Percentiles rank a stretch among this genome's conserved stretches.
Conservation (phyloP, 2,888 invertebrate genomes). For the Lycophotia porphyrea region DNA sequence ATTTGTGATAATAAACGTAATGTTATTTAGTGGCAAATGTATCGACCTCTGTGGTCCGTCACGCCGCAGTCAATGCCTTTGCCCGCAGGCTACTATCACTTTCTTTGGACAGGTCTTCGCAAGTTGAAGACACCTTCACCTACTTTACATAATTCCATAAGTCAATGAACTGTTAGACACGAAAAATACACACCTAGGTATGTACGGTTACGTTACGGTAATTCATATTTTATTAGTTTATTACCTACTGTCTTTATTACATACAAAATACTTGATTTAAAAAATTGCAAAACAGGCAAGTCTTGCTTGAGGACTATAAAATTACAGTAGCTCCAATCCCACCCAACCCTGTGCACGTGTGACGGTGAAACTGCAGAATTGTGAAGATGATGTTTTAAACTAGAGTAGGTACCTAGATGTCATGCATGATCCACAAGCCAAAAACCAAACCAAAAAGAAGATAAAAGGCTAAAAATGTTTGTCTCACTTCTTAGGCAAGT, state of each 20-base stretch:
- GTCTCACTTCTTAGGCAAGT: neutral
- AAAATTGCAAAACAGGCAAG: neutral
- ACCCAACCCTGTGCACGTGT: neutral
- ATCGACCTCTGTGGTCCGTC: constrained; percentile 13
- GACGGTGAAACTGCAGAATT: neutral
- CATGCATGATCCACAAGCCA: neutral
- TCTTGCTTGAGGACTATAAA: neutral
- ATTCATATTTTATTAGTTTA: neutral
- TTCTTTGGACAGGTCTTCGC: constrained; percentile 42
- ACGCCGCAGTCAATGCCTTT: constrained; percentile 1
- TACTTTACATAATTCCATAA: constrained; percentile 39
- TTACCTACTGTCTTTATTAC: neutral
- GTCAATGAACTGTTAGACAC: constrained; percentile 33
- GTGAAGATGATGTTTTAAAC: too few relatives aligned
- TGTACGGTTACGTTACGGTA: constrained; percentile 14
- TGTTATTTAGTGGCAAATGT: neutral
- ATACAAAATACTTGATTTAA: neutral
- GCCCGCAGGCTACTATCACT: constrained; percentile 35
- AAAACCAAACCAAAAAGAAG: too few relatives aligned
- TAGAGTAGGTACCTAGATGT: neutral
- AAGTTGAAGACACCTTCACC: constrained; percentile 38
- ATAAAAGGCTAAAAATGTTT: neutral
- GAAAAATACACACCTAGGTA: neutral
- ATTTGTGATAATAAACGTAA: neutral
- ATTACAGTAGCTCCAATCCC: neutral